These are phyloP conservation scores for Staurois parvus DNA, from an alignment of 2,797 vertebrate genomes.

Conservation along the genomic window DNA sequence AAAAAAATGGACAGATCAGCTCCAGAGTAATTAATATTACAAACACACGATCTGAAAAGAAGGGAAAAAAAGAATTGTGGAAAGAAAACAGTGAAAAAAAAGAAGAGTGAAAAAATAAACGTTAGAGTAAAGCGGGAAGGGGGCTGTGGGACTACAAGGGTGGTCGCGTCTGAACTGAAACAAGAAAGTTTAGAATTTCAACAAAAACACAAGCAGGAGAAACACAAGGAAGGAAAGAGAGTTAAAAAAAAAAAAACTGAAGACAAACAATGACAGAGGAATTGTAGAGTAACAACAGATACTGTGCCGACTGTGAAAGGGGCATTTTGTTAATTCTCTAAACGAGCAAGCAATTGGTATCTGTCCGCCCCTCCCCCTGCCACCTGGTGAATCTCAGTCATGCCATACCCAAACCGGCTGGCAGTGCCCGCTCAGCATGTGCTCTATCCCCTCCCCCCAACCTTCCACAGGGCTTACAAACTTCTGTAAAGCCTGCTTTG, in stretches of 20 bases:
- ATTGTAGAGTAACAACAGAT: background rate
- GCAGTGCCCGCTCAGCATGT: slow-evolving; percentile 62
- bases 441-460: slow-evolving; percentile 36
- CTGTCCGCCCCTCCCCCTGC: slow-evolving; percentile 50
- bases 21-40: background rate
- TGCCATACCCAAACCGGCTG: slow-evolving; percentile 61
- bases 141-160: background rate
- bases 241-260: background rate
- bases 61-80: no score
- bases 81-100: background rate
- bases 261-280: background rate
- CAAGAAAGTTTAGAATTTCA: slow-evolving; percentile 15
- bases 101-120: background rate
- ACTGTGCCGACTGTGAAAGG: slow-evolving; percentile 41
- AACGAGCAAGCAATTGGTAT: slow-evolving; percentile 52
- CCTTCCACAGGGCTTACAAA: slow-evolving; percentile 60
- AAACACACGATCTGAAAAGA: background rate
- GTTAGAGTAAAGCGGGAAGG: background rate
- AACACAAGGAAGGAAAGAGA: background rate
- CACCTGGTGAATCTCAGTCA: slow-evolving; percentile 61
- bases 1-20: background rate
- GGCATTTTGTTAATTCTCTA: slow-evolving; percentile 50
- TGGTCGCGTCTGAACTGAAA: background rate
- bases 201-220: slow-evolving; percentile 6
- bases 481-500: slow-evolving; percentile 50